Percentiles rank a stretch among this genome's conserved stretches.
These are phyloP conservation scores for Mycteria americana DNA, from an alignment of 2,797 vertebrate genomes.

Conservation along the genomic window DNA sequence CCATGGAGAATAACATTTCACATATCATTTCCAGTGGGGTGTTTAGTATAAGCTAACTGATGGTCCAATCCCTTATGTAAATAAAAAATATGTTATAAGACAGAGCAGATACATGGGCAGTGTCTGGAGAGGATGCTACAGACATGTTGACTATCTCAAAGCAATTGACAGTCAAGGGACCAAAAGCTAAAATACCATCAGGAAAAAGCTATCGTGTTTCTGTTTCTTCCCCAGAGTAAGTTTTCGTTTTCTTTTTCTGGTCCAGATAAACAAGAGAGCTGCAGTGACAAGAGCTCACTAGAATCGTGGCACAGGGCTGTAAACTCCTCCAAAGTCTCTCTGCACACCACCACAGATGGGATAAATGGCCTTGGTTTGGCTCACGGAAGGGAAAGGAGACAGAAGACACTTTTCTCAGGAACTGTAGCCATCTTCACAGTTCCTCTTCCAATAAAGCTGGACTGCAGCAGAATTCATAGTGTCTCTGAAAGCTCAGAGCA, in stretches of 20 bases:
- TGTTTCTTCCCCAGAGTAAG: neutral
- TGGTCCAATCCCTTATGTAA: neutral
- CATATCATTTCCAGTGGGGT: neutral
- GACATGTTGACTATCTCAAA: neutral
- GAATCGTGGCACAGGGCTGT: neutral
- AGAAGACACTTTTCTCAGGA: neutral
- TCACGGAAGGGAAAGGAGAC: neutral
- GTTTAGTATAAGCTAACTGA: neutral
- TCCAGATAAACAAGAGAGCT: neutral
- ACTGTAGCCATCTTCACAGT: neutral
- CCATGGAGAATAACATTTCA: neutral
- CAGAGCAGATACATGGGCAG: neutral
- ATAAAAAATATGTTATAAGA: neutral
- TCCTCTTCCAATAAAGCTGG: conserved; percentile 20
- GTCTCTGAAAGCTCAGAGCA: conserved; percentile 15
- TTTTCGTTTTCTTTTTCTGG: neutral
- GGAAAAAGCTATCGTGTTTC: fast-evolving
- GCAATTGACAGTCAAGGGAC: neutral
- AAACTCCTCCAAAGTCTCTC: neutral
- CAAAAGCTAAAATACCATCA: neutral
- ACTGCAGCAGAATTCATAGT: conserved; percentile 29
- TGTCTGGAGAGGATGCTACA: neutral
- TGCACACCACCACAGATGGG: neutral
- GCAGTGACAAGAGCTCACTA: neutral
- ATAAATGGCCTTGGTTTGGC: neutral